phyloP scores from a whole-genome alignment of 2,113 vertebrate genomes.

The Salvelinus sp. region DNA sequence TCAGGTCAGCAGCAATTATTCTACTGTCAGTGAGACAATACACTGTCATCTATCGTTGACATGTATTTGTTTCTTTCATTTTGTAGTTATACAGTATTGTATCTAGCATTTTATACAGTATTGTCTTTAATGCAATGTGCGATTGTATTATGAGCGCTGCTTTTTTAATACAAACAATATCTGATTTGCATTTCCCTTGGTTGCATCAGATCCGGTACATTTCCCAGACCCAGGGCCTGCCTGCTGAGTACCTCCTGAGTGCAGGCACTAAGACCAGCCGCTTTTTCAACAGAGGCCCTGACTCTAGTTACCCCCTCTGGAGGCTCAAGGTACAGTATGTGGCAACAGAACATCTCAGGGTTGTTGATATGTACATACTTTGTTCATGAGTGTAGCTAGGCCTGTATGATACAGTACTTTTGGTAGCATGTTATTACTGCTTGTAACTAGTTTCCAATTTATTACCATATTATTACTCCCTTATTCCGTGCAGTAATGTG shows the following conservation, averaged over 20 bases:
- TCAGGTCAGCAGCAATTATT: slow-evolving; percentile 81
- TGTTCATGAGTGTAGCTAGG: background rate
- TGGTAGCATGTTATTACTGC: too few species aligned
- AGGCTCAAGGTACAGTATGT: slow-evolving; percentile 86
- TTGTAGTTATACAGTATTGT: background rate
- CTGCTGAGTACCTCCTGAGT: slow-evolving; percentile 95
- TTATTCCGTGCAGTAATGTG: too few species aligned
- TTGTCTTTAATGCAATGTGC: too few species aligned
- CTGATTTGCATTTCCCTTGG: slow-evolving; percentile 17
- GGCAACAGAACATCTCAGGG: background rate
- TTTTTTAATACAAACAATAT: too few species aligned
- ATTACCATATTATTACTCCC: too few species aligned
- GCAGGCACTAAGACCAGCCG: slow-evolving; percentile 97
- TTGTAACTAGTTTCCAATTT: too few species aligned
- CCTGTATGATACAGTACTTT: background rate
- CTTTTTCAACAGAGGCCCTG: slow-evolving; percentile 96
- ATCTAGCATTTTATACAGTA: too few species aligned
- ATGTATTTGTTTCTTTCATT: background rate
- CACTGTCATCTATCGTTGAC: background rate
- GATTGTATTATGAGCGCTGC: too few species aligned
- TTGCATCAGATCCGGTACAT: slow-evolving; percentile 91
- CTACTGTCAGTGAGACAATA: background rate
- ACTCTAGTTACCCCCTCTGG: slow-evolving; percentile 94
- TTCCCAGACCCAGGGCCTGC: slow-evolving; percentile 97
- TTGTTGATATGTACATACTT: background rate